Base-by-base conservation (phyloP, 2,113 vertebrate species). In the Regulus satrapa region DNA sequence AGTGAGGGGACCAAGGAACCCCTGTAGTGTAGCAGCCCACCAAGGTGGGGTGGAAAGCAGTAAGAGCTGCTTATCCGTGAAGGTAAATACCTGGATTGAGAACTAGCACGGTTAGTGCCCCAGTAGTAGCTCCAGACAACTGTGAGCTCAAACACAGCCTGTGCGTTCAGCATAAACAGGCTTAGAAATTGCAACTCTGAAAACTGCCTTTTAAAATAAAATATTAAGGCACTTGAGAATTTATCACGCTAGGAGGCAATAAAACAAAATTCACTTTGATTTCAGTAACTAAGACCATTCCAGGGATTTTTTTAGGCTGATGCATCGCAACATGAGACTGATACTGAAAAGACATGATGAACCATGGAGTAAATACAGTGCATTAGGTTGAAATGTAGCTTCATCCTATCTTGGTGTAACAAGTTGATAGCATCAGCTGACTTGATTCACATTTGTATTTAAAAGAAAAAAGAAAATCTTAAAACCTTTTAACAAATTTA, bases 121-220 rank as follows among this genome's bases (percentile, higher is more conserved):
- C 0, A 0, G 1, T 7, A 23, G 45, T 0, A 64, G 24, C 62
- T 55, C 3, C 14, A 19, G 40, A 31, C 43, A 46, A 0, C 26
- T 18, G 6, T 9, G n/a, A 69, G 36, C 46, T 61, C 17, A 13
- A 68, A n/a, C 9, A 6, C 26, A 29, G 43, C 23, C 1, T 5
- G 14, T 5, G 36, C 5, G 1, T 31, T 64, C 68, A 18, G 49
- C 3, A 0, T 19, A 54, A 49, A 38, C 0, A 29, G 6, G 18
- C 18, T 72, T 26, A 43, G 54, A 86, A 89, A 69, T 0, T 19
- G 17, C 54, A 56, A 5, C 32, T 3, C 10, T 40, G 34, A 59
- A 81, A 64, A 29, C 2, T 15, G 13, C n/a, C 20, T 46, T 17
- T 38, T 55, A 19, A 31, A 12, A 34, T 6, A 36, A 5, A 55